Conservation (phyloP, 2,888 invertebrate species). For the Pterostichus madidus region DNA sequence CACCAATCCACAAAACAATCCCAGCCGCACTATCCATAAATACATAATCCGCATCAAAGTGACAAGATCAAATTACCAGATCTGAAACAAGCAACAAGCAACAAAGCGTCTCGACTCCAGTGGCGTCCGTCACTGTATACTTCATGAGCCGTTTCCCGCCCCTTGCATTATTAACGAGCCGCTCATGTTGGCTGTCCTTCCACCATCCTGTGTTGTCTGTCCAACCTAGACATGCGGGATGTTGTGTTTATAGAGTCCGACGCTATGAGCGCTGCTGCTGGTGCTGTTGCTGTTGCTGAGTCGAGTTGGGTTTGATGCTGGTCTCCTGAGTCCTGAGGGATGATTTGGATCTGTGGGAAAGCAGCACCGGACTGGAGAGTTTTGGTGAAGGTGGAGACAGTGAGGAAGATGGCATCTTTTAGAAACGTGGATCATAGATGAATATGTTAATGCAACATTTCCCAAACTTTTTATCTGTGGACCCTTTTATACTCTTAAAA, state of each 20-base stretch:
- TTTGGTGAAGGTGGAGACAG: not conserved
- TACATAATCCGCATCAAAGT: constrained; percentile 49
- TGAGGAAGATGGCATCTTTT: not conserved
- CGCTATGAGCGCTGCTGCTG: constrained; percentile 10
- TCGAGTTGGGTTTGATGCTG: constrained; percentile 5
- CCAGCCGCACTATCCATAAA: constrained; percentile 22
- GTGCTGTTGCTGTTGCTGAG: not conserved
- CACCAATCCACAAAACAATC: constrained; percentile 5
- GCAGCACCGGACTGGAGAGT: not conserved
- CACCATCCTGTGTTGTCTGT: constrained; percentile 26
- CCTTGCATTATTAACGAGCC: constrained; percentile 42
- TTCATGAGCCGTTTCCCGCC: constrained; percentile 38
- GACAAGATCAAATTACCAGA: constrained; percentile 48
- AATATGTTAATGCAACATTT: too few species aligned
- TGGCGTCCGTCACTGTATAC: constrained; percentile 52
- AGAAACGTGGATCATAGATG: too few species aligned
- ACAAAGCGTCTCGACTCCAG: constrained; percentile 16
- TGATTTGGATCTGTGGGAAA: not conserved
- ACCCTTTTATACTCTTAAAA: too few species aligned
- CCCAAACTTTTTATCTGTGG: too few species aligned
- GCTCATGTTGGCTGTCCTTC: constrained; percentile 45
- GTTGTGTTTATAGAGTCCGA: constrained; percentile 32
- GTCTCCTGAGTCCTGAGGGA: constrained; percentile 5
- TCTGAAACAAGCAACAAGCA: constrained; percentile 21
- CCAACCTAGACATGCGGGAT: constrained; percentile 11